A percentile compares a stretch with the other conserved stretches of the same genome.
phyloP scores from a whole-genome alignment of 2,113 vertebrate species.

The Irena cyanogastra region DNA sequence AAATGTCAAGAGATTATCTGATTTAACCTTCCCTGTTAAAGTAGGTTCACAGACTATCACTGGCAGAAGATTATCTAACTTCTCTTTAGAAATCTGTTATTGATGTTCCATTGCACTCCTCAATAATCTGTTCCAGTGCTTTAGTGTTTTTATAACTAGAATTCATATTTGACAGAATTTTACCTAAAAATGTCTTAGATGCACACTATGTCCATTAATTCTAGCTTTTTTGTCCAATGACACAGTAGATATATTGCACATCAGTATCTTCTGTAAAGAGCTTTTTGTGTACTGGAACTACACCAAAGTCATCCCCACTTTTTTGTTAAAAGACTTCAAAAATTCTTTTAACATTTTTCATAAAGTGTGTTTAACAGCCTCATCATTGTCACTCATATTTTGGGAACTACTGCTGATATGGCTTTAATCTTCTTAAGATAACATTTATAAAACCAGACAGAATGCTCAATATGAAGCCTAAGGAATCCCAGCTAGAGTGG shows the following conservation, averaged over 20 bases:
- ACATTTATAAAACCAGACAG: not conserved
- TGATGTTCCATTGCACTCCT: not conserved
- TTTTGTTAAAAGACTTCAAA: not conserved
- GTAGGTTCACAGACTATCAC: not conserved
- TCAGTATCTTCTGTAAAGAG: not conserved
- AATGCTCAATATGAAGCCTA: not conserved
- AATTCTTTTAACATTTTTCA: not conserved
- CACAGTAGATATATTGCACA: not conserved
- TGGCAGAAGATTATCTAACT: not conserved
- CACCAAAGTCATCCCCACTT: not conserved
- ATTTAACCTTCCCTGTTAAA: not conserved
- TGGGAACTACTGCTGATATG: not conserved
- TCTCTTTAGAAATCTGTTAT: not conserved
- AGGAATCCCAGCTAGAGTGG: not conserved
- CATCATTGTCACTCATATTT: not conserved
- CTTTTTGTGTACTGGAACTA: not conserved
- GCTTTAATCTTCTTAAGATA: not conserved
- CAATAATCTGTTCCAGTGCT: not conserved
- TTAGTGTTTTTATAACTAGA: not conserved
- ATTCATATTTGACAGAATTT: not conserved
- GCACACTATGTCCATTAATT: not conserved
- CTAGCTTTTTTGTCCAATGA: not conserved
- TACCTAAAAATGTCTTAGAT: not conserved
- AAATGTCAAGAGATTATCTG: not conserved
- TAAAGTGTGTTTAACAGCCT: not conserved